phyloP scores from a whole-genome alignment of 2,113 vertebrate genomes.

The Ginglymostoma cirratum region DNA sequence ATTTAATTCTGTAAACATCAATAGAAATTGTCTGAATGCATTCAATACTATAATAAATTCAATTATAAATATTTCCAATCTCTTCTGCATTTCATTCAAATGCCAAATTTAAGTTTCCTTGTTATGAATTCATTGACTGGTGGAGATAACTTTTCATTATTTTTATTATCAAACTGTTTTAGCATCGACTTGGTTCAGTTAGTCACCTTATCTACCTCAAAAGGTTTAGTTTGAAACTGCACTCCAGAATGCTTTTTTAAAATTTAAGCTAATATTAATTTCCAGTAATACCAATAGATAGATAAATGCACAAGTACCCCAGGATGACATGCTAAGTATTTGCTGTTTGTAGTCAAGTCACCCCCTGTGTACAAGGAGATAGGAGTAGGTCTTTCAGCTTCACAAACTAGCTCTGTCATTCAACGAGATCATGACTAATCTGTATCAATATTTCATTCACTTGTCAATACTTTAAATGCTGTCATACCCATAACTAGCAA shows the following conservation, averaged over 20 bases:
- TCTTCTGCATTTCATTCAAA: background rate
- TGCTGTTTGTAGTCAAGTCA: background rate
- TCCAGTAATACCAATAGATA: background rate
- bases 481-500: background rate
- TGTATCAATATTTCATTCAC: background rate
- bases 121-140: background rate
- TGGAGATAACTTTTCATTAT: background rate
- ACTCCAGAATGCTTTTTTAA: background rate
- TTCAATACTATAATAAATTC: background rate
- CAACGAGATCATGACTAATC: background rate
- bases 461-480: background rate
- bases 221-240: background rate
- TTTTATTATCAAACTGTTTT: background rate
- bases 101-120: background rate
- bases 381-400: background rate
- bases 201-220: background rate
- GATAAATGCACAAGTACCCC: background rate
- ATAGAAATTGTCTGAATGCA: background rate
- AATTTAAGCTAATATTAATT: background rate
- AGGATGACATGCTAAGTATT: background rate
- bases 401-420: background rate
- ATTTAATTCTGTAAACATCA: background rate
- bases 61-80: background rate
- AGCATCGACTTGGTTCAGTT: background rate
- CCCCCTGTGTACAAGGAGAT: background rate